A percentile compares a stretch with the other conserved stretches of the same genome.
phyloP scores from a whole-genome alignment of 2,797 vertebrate genomes.

The Valencia hispanica region DNA sequence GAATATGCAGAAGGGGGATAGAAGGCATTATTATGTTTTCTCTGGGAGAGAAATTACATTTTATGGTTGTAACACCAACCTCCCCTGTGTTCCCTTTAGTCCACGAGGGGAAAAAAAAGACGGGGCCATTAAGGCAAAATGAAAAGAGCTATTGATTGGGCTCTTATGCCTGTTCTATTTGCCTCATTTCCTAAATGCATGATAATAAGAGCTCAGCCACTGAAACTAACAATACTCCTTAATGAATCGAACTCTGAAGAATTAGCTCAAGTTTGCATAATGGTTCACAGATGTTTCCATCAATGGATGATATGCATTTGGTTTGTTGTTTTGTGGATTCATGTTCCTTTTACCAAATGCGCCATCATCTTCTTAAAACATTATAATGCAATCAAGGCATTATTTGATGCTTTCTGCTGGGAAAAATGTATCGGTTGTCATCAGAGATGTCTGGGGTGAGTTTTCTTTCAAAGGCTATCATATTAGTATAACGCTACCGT shows the following conservation, averaged over 20 bases:
- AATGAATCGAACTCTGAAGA: conserved; percentile 97
- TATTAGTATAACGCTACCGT: conserved; percentile 81
- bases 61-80: conserved; percentile 93
- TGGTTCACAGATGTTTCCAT: conserved; percentile 92
- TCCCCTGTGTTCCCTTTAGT: conserved; percentile 91
- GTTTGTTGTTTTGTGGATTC: conserved; percentile 72
- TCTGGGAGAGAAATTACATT: conserved; percentile 97
- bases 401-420: conserved; percentile 91
- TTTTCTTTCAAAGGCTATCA: conserved; percentile 80
- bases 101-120: conserved; percentile 79
- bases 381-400: conserved; percentile 90
- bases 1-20: conserved; percentile 90
- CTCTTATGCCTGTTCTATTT: conserved; percentile 96
- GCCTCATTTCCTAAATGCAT: conserved; percentile 97
- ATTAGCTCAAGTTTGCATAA: conserved; percentile 90
- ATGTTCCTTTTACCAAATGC: conserved; percentile 89
- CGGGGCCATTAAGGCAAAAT: conserved; percentile 95
- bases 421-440: conserved; percentile 61
- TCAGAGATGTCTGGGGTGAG: conserved; percentile 81
- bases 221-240: conserved; percentile 94
- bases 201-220: conserved; percentile 94
- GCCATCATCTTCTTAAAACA: conserved; percentile 87
- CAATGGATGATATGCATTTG: conserved; percentile 86
- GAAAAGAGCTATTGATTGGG: conserved; percentile 99
- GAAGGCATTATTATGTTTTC: conserved; percentile 97